phyloP scores from a whole-genome alignment of 1,140 invertebrate genomes.

The Nephotettix cincticeps region DNA sequence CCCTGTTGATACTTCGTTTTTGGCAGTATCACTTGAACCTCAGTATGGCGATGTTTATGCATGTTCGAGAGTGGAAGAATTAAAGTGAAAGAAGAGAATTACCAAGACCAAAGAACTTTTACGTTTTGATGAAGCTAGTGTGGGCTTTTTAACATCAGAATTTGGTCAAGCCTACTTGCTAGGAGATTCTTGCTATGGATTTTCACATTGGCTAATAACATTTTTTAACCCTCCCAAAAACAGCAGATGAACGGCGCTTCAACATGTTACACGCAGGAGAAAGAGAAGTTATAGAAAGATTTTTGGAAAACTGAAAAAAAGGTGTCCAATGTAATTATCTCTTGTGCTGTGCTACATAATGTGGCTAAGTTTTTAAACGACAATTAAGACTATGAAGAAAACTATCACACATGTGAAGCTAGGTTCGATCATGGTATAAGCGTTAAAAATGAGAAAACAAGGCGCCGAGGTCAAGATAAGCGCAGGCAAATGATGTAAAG shows the following conservation, averaged over 20 bases:
- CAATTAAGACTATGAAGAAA: not conserved
- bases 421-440: not conserved
- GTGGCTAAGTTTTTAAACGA: not conserved
- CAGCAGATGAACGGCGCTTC: not conserved
- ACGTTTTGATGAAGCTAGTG: too few species aligned
- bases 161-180: conserved; percentile 16
- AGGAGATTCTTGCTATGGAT: conserved; percentile 19
- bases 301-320: conserved; percentile 2
- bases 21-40: too few species aligned
- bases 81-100: too few species aligned
- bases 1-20: too few species aligned
- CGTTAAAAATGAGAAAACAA: too few species aligned
- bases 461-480: too few species aligned
- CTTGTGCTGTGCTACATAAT: not conserved
- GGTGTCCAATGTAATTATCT: not conserved
- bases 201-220: conserved; percentile 25
- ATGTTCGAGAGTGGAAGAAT: too few species aligned
- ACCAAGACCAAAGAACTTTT: too few species aligned
- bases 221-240: conserved; percentile 4
- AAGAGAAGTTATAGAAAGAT: too few species aligned
- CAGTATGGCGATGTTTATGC: too few species aligned
- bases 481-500: too few species aligned
- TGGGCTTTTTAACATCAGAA: too few species aligned
- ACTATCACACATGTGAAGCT: not conserved
- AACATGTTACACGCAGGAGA: conserved; percentile 10